Evolutionary conservation across 2,113 vertebrate species (phyloP).

Genomic region (Tachysurus vachellii): DNA sequence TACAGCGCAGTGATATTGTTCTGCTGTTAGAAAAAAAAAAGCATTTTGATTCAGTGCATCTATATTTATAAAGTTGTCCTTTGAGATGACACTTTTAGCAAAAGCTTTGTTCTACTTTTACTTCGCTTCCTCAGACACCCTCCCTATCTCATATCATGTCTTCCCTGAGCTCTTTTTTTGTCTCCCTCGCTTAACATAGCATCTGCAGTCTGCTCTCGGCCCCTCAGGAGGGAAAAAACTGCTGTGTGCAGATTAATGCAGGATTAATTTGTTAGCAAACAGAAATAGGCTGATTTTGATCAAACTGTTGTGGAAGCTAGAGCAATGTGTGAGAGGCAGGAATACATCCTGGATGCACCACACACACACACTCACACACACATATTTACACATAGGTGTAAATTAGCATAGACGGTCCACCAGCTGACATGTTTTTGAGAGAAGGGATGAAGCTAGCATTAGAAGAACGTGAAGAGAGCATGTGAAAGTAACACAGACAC

Average conservation of each 20-base stretch:
- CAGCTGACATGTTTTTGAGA: neutral
- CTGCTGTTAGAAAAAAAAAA: neutral
- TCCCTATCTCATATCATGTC: neutral
- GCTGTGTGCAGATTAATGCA: neutral
- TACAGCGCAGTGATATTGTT: no score
- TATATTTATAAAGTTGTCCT: neutral
- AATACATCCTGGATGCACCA: neutral
- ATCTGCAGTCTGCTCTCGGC: neutral
- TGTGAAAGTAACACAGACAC: neutral
- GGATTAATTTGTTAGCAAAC: constrained; percentile 32
- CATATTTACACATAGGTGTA: neutral
- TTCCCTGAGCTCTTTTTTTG: neutral
- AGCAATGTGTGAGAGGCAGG: neutral
- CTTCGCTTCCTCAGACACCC: constrained; percentile 8
- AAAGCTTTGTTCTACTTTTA: constrained; percentile 27
- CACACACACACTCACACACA: neutral
- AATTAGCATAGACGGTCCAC: neutral
- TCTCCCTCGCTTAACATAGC: neutral
- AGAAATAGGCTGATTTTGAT: neutral
- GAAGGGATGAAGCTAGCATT: neutral
- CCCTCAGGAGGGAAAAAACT: constrained; percentile 10
- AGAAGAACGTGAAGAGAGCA: neutral
- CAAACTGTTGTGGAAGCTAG: neutral
- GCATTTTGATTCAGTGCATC: neutral
- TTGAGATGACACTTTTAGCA: neutral